Base-by-base conservation (phyloP, 1,140 invertebrate species). In the Anoplophora glabripennis region DNA sequence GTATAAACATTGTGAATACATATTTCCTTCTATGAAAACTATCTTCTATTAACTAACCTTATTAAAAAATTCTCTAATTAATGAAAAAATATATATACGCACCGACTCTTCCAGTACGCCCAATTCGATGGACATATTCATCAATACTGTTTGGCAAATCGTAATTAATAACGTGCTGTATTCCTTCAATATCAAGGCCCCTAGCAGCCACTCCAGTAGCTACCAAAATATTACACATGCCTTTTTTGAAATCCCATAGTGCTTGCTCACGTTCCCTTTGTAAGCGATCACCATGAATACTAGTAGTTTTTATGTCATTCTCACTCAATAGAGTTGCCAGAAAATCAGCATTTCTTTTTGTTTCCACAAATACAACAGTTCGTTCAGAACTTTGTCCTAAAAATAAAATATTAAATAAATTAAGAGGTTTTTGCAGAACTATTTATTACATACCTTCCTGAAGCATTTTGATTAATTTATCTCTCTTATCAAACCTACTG, bases 91-190 rank as follows among this genome's bases (percentile, higher is more conserved):
- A 5, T 34, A 14, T 51, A 7, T 14, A 55, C 63, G 57, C 49
- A 65, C 96, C 95, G 15, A 97, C 89, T 38, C 95, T 84, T 1
- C 95, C 96, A 12, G 95, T 98, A 67, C 95, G 80, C 1, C 96
- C 96, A 70, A 98, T 97, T 42, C 95, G 81, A 78, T 98, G 96
- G 4, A 97, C 93, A 72, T 98, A 98, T 57, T 96, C 93, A 59
- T 96, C 93, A 57, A 96, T 90, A 18, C 80, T 80, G 53, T 86
- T 86, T 0, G 95, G 94, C 61, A 98, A 71, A 75, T 98, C 94
- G 71, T 87, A 98, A 74, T 98, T 98, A 4, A 98, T 86, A 0
- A 98, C 95, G 68, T 93, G 89, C 46, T 85, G 81, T 0, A 75
- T 71, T 14, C 71, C 71, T 56, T 73, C 86, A 42, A 75, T 75